These are phyloP conservation scores for Saccostrea cuccullata DNA, from an alignment of 1,140 invertebrate genomes.

Conservation along the genomic window DNA sequence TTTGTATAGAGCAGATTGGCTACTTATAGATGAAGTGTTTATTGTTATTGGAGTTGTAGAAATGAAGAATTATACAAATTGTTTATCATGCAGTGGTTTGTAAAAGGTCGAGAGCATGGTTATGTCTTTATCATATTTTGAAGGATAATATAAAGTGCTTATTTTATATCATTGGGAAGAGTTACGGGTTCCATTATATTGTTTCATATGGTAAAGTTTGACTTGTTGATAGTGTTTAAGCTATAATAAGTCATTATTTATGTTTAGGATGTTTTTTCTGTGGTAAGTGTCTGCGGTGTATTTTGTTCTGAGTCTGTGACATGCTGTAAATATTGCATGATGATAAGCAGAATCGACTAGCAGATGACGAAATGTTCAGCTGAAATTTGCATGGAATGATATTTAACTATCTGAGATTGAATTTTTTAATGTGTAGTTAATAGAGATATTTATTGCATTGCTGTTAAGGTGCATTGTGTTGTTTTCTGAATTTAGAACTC, in stretches of 20 bases:
- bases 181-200: background rate
- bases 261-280: conserved; percentile 19
- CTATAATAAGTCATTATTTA: background rate
- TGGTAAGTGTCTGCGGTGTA: background rate
- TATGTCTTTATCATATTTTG: background rate
- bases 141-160: background rate
- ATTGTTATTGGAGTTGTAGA: no score
- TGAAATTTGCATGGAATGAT: background rate
- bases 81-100: background rate
- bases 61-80: no score
- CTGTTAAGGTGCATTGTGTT: background rate
- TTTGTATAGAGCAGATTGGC: no score
- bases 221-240: background rate
- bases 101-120: background rate
- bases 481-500: background rate
- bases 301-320: background rate
- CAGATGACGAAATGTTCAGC: background rate
- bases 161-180: background rate
- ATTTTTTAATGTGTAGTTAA: background rate
- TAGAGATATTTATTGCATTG: background rate
- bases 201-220: background rate
- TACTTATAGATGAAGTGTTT: no score
- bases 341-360: background rate
- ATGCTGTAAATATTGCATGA: background rate
- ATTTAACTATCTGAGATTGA: background rate